Evolutionary conservation across 2,888 invertebrate genomes (phyloP), one percentile per base, ranked within the genome.

Genomic region (Dorcus parallelipipedus): DNA sequence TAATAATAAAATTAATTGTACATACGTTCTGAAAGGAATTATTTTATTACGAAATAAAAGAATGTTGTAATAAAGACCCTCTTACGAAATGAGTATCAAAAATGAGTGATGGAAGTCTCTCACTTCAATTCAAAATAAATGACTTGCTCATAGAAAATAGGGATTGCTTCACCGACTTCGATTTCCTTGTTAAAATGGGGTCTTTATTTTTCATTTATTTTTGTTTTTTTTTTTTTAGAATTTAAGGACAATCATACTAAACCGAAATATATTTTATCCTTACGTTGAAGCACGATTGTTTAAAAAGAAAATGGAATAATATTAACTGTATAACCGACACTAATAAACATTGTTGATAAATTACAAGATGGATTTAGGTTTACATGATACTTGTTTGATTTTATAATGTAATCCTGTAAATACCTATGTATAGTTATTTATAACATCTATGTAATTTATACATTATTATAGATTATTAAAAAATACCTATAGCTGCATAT

Each of bases 341-440:
- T 45, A 23, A 33, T 33, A 33, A 33, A 20, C 45, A 45, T 45
- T 45, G 45, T 45, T 45, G 9, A 45, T 45, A 45, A 45, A 45
- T 45, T 45, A 45, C 9, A 45, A 45, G n/a, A 23, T 45, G 45
- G 9, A 45, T 45, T 45, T 17, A 23, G 45, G 17, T 45, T 20
- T 20, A 45, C 45, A 45, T 45, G 26, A 33, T 33, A 33, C 26
- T 45, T 45, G 9, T 45, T 45, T 45, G 14, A 10, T 45, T n/a
- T 20, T 45, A 33, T 45, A 45, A 26, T 38, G 55, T 61, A 71
- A 64, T 70, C 71, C 67, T 78, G 77, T 78, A 78, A 75, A 78
- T 78, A 78, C 77, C 77, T 77, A 77, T 78, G 76, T 78, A 77
- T 75, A 77, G 76, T 74, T 76, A 77, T 72, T 74, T 75, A 73